Conservation (phyloP, 1,140 invertebrate species). For the Druon quercuslanigerum region DNA sequence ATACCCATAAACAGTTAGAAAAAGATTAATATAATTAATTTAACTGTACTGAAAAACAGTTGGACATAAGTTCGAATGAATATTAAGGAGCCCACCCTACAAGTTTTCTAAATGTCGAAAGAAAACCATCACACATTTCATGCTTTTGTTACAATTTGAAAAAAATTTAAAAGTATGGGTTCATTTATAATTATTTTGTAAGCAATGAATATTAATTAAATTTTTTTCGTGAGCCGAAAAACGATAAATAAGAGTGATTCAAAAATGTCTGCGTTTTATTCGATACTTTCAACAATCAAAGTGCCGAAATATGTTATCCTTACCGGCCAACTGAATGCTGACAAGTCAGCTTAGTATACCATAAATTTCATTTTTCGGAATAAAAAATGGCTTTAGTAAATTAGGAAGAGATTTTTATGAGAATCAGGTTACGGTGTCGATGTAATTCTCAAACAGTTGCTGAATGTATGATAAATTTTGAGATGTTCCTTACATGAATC, state of each 20-base stretch:
- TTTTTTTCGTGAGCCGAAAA: not conserved
- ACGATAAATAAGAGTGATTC: no score
- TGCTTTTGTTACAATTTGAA: no score
- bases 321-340: conserved; percentile 22
- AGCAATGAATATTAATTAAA: conserved; percentile 29
- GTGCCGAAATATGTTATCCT: conserved; percentile 24
- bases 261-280: conserved; percentile 10
- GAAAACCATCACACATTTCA: no score
- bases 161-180: no score
- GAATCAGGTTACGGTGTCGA: no score
- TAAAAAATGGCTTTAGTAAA: conserved; percentile 15
- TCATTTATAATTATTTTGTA: conserved; percentile 10
- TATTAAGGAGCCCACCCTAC: no score
- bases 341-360: conserved; percentile 24
- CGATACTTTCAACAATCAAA: conserved; percentile 19
- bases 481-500: conserved; percentile 1
- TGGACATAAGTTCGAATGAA: no score
- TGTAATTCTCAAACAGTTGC: not conserved
- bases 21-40: no score
- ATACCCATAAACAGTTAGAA: no score
- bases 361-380: conserved; percentile 14
- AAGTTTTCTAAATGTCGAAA: no score
- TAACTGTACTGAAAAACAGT: no score
- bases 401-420: conserved; percentile 15
- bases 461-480: conserved; percentile 5